Evolutionary conservation across 2,888 invertebrate genomes (phyloP).

Genomic region (Carpatolechia fugitivella): DNA sequence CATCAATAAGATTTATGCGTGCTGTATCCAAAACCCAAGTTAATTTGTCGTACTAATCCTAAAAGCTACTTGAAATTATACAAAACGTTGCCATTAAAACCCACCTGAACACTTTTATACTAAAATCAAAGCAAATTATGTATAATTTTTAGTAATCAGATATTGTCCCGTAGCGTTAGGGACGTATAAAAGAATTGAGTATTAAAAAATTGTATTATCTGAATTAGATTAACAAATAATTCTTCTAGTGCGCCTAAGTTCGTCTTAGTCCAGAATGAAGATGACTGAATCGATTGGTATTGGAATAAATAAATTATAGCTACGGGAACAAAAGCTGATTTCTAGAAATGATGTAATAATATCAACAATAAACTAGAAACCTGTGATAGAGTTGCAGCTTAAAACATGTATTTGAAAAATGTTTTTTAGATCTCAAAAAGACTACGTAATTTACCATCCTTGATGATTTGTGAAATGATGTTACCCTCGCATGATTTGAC

Average conservation of each 20-base stretch:
- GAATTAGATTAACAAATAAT: constrained; percentile 6
- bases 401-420: not conserved
- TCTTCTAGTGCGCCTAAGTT: constrained; percentile 15
- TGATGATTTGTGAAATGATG: not conserved
- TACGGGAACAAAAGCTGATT: not conserved
- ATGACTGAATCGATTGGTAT: constrained; percentile 5
- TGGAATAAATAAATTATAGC: not conserved
- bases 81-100: no score
- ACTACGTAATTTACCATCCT: not conserved
- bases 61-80: no score
- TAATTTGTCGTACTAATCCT: not conserved
- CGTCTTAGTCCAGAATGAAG: constrained; percentile 14
- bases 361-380: constrained; percentile 1
- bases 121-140: no score
- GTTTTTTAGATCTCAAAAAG: not conserved
- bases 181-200: not conserved
- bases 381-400: constrained; percentile 19
- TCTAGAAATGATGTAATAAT: not conserved
- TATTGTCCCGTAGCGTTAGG: not conserved
- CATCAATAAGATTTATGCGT: no score
- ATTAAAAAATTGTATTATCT: not conserved
- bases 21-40: no score
- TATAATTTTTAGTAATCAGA: not conserved
- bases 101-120: no score
- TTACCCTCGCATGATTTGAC: not conserved